A percentile compares a stretch with the other conserved stretches of the same genome.
These are phyloP conservation scores for Pardosa pseudoannulata DNA, from an alignment of 2,888 invertebrate genomes.

Conservation along the genomic window DNA sequence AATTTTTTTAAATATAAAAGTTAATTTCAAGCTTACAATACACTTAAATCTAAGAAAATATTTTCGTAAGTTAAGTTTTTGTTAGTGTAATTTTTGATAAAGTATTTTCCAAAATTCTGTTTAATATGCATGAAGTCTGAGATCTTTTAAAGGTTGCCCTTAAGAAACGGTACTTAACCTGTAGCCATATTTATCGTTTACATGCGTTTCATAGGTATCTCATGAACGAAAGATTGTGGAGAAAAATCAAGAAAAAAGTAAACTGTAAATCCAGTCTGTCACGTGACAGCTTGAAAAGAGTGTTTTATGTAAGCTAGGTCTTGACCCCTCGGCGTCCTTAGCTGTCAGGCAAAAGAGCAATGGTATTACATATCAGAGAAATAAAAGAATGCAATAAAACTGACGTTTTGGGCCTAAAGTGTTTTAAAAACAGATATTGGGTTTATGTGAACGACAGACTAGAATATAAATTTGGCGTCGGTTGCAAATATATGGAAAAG, in stretches of 20 bases:
- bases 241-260: background rate
- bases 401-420: slow-evolving; percentile 5
- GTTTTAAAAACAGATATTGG: background rate
- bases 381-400: background rate
- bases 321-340: background rate
- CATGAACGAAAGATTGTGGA: too few species aligned
- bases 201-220: background rate
- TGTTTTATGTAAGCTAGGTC: background rate
- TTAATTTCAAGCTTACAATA: too few species aligned
- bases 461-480: background rate
- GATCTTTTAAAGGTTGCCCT: too few species aligned
- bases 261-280: background rate
- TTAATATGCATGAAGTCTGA: too few species aligned
- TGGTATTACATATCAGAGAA: background rate
- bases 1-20: too few species aligned
- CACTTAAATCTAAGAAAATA: too few species aligned
- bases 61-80: too few species aligned
- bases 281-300: background rate
- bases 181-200: too few species aligned
- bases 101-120: too few species aligned
- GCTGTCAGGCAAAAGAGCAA: background rate
- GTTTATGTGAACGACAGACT: background rate
- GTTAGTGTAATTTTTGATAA: too few species aligned
- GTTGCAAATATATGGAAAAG: too few species aligned
- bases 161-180: too few species aligned